Conservation (phyloP, 2,888 invertebrate genomes). For the Cotesia congregata region DNA sequence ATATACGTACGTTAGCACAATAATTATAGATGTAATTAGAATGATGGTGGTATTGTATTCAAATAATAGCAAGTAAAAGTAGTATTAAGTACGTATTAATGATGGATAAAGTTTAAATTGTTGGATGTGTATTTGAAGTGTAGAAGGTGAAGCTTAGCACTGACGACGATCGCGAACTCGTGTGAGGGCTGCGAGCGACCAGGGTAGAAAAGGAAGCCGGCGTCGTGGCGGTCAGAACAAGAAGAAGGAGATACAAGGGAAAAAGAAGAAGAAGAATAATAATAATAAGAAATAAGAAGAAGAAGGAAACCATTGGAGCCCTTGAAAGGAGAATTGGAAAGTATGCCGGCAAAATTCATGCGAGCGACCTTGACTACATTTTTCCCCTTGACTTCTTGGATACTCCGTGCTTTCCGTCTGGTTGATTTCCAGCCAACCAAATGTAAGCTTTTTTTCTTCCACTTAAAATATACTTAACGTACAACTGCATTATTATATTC, state of each 20-base stretch:
- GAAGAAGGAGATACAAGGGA: conserved; percentile 34
- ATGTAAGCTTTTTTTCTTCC: conserved; percentile 4
- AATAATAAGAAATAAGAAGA: conserved; percentile 33
- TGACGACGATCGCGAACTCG: conserved; percentile 37
- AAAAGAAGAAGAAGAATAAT: conserved; percentile 31
- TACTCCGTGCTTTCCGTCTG: conserved; percentile 29
- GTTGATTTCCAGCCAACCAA: conserved; percentile 17
- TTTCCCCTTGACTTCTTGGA: conserved; percentile 32
- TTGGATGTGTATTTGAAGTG: conserved; percentile 33
- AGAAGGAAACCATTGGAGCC: conserved; percentile 45
- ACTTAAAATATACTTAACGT: not conserved
- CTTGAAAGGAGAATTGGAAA: conserved; percentile 45
- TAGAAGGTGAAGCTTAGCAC: conserved; percentile 32
- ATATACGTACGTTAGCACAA: not conserved
- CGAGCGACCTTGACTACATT: conserved; percentile 48
- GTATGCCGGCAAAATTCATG: conserved; percentile 46
- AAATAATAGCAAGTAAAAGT: not conserved
- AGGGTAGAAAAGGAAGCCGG: conserved; percentile 40
- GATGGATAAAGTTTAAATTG: not conserved
- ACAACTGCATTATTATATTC: not conserved
- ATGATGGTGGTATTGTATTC: not conserved
- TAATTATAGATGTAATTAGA: not conserved
- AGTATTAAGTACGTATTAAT: not conserved
- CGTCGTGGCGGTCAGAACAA: conserved; percentile 40
- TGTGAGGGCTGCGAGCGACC: conserved; percentile 40